Evolutionary conservation across 2,113 vertebrate species (phyloP).

Genomic region (Struthio camelus): DNA sequence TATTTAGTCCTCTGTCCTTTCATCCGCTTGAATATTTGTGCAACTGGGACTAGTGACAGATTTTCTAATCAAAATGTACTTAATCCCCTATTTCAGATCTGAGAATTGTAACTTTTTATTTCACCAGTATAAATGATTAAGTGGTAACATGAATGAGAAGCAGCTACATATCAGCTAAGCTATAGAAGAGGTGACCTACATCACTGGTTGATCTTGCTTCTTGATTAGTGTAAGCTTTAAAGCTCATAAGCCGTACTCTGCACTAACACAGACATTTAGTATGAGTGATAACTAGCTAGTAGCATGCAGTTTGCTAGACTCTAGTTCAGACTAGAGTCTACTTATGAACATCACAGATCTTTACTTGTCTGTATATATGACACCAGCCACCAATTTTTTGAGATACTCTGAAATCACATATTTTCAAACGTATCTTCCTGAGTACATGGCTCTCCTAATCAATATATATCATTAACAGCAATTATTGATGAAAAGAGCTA

Average conservation of each 20-base stretch:
- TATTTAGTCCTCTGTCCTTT: neutral
- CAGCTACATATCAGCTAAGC: neutral
- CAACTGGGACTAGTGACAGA: neutral
- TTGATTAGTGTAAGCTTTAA: constrained; percentile 66
- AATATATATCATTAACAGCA: neutral
- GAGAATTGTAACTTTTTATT: neutral
- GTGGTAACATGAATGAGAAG: neutral
- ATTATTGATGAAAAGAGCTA: neutral
- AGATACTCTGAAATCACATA: neutral
- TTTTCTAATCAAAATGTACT: neutral
- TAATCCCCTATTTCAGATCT: neutral
- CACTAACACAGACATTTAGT: constrained; percentile 23
- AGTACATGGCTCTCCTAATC: neutral
- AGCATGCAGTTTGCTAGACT: neutral
- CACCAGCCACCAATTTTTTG: neutral
- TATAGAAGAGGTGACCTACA: constrained; percentile 43
- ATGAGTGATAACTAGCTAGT: constrained; percentile 42
- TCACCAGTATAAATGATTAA: neutral
- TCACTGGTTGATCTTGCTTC: constrained; percentile 44
- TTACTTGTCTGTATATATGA: neutral
- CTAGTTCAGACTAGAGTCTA: neutral
- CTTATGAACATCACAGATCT: neutral
- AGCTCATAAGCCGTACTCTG: constrained; percentile 59
- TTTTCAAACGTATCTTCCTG: neutral
- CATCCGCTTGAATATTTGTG: neutral